A percentile compares a stretch with the other conserved stretches of the same genome.
phyloP scores from a whole-genome alignment of 1,140 invertebrate species.

The Drosophila repleta region DNA sequence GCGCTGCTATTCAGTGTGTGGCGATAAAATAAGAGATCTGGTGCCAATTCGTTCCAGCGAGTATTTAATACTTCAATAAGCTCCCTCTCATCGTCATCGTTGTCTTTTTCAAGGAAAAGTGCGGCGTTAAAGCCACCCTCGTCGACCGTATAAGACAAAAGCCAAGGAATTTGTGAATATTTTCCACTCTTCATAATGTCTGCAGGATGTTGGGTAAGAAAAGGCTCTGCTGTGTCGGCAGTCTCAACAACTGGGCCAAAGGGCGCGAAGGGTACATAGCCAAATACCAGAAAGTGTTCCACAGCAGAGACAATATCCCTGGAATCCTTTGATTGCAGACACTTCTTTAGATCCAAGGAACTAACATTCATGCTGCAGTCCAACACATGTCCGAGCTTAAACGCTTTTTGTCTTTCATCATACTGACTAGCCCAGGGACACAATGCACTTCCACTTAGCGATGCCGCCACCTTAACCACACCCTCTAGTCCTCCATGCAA shows the following conservation, averaged over 20 bases:
- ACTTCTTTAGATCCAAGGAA: slow-evolving; percentile 85
- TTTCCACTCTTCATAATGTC: slow-evolving; percentile 84
- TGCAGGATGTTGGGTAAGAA: slow-evolving; percentile 84
- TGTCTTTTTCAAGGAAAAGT: slow-evolving; percentile 30
- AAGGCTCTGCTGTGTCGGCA: slow-evolving; percentile 67
- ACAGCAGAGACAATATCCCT: slow-evolving; percentile 70
- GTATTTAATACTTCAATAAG: slow-evolving; percentile 27
- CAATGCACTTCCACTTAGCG: slow-evolving; percentile 62
- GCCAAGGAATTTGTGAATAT: slow-evolving; percentile 85
- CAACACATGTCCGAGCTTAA: slow-evolving; percentile 85
- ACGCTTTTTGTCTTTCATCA: slow-evolving; percentile 85
- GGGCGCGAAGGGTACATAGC: slow-evolving; percentile 86
- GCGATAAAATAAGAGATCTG: slow-evolving; percentile 46
- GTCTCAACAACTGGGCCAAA: slow-evolving; percentile 86
- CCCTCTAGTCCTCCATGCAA: slow-evolving; percentile 83
- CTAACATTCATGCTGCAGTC: slow-evolving; percentile 84
- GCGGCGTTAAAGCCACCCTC: slow-evolving; percentile 85
- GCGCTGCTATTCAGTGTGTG: slow-evolving; percentile 9
- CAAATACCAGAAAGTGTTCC: slow-evolving; percentile 70
- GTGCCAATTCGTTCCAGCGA: slow-evolving; percentile 42
- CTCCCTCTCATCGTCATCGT: slow-evolving; percentile 12
- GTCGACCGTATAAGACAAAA: slow-evolving; percentile 83
- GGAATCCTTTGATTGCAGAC: slow-evolving; percentile 85
- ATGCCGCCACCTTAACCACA: slow-evolving; percentile 54
- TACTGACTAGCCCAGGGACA: slow-evolving; percentile 83